Evolutionary conservation across 2,113 vertebrate species (phyloP), one percentile per base, ranked within the genome.

Genomic region (Pogonocichla stellata): DNA sequence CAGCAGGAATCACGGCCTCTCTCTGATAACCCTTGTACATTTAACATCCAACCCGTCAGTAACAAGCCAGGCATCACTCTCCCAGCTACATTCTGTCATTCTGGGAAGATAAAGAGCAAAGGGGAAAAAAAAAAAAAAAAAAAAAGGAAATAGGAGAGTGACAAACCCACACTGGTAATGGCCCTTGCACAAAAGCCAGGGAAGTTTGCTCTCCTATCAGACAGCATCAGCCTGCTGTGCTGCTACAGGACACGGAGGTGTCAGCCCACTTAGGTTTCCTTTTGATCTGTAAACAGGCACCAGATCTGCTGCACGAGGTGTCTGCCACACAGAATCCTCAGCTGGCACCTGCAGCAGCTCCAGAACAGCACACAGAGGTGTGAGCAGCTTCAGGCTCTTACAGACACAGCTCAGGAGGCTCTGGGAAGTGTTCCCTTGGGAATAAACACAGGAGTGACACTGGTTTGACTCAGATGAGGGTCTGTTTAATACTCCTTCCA

Each of bases 291-390:
- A 60, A 75, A 51, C 20, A 54, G 56, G 19, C 17, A 29, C 7
- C 47, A 60, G 72, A n/a, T 23, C 70, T 65, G 36, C 80, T 67
- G 53, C 70, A 50, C 9, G 9, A 82, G 58, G 84, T 67, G 70
- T 43, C 65, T 85, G 80, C 61, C 77, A 69, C 53, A 67, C 28
- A 10, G 8, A 66, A 26, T 3, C n/a, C 51, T 47, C 67, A 80
- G 51, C 93, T 56, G 57, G 75, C 38, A 86, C 48, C 53, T 50
- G 60, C 19, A 25, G n/a, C 12, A 19, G 45, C 73, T 43, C 75
- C 40, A 53, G 36, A 64, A n/a, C 84, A 0, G 0, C 31, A 9
- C 61, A 40, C n/a, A 6, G 31, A 26, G 22, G 6, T 2, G 20
- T 14, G 29, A 45, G 40, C 23, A 28, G n/a, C 45, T 25, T 26